Conservation (phyloP, 2,797 vertebrate species). For the Helicolenus hilgendorfi region DNA sequence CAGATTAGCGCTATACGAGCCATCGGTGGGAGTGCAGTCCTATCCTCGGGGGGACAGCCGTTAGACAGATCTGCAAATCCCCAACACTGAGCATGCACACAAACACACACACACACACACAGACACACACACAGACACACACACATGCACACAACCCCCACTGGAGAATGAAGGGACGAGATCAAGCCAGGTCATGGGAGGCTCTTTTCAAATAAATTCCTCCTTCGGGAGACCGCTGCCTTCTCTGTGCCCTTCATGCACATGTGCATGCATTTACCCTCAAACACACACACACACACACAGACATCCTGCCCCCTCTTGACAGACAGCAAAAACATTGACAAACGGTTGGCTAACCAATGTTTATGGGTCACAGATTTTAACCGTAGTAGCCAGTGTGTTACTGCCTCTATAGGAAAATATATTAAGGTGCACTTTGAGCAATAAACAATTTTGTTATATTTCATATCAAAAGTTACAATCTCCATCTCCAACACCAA, state of each 20-base stretch:
- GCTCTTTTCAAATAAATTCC: conserved; percentile 68
- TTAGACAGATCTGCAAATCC: conserved; percentile 66
- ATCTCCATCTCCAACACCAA: not conserved
- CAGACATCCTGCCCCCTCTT: conserved; percentile 8
- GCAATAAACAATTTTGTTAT: not conserved
- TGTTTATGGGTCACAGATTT: conserved; percentile 27
- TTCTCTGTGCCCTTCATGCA: conserved; percentile 74
- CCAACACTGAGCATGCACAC: conserved; percentile 20
- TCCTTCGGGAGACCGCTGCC: conserved; percentile 65
- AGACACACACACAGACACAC: not conserved
- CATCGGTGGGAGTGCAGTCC: conserved; percentile 34
- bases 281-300: conserved; percentile 3
- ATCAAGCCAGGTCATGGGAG: conserved; percentile 78
- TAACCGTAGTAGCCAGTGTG: not conserved
- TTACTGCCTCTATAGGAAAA: not conserved
- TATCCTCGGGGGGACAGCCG: conserved; percentile 33
- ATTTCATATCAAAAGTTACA: not conserved
- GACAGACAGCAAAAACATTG: conserved; percentile 17
- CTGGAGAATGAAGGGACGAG: conserved; percentile 59
- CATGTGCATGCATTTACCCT: conserved; percentile 44
- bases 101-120: not conserved
- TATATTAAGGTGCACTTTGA: not conserved
- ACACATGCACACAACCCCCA: conserved; percentile 37
- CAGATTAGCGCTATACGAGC: conserved; percentile 62
- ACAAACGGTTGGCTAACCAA: conserved; percentile 20